Evolutionary conservation across 2,113 vertebrate genomes (phyloP).

Genomic region (Atherinomorus stipes): DNA sequence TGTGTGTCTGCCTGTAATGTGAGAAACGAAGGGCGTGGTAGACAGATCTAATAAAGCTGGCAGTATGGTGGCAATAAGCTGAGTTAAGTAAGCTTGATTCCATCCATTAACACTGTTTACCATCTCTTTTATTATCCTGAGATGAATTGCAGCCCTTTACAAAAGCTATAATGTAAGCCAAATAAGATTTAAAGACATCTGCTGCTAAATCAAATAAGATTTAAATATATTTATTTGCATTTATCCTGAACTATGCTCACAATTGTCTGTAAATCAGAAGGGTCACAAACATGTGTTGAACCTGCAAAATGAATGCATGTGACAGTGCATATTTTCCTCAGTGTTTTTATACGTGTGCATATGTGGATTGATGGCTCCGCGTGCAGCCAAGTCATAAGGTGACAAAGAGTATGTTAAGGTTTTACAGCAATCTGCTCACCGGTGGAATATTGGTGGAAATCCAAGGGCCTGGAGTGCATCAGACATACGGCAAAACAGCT

Average conservation of each 20-base stretch:
- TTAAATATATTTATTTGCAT: slow-evolving; percentile 41
- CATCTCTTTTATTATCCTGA: slow-evolving; percentile 68
- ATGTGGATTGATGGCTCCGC: slow-evolving; percentile 32
- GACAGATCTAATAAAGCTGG: slow-evolving; percentile 75
- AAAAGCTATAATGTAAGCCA: slow-evolving; percentile 46
- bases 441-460: slow-evolving; percentile 61
- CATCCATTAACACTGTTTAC: slow-evolving; percentile 80
- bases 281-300: neutral
- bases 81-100: slow-evolving; percentile 75
- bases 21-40: slow-evolving; percentile 66
- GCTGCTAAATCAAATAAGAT: slow-evolving; percentile 34
- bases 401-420: slow-evolving; percentile 59
- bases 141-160: slow-evolving; percentile 68
- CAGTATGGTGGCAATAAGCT: slow-evolving; percentile 70
- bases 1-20: slow-evolving; percentile 67
- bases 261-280: slow-evolving; percentile 18
- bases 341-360: slow-evolving; percentile 2
- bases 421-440: slow-evolving; percentile 62
- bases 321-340: slow-evolving; percentile 10
- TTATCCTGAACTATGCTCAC: slow-evolving; percentile 14
- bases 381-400: slow-evolving; percentile 42
- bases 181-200: slow-evolving; percentile 57
- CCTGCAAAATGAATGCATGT: slow-evolving; percentile 3
- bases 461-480: slow-evolving; percentile 61
- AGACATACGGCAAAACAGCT: slow-evolving; percentile 71